Conservation (phyloP, 2,797 vertebrate species). For the Squalus acanthias region DNA sequence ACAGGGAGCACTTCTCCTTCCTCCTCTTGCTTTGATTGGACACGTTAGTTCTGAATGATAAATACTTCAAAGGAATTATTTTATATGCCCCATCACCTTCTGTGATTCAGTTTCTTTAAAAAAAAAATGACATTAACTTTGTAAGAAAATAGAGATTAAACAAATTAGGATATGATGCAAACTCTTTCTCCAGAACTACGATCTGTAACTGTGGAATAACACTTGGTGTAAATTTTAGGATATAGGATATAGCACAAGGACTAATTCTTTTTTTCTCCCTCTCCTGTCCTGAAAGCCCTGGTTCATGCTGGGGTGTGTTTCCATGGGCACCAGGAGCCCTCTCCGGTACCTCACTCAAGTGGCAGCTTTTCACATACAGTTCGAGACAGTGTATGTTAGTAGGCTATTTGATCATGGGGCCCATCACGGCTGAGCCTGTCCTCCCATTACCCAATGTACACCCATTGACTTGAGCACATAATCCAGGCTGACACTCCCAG, state of each 20-base stretch:
- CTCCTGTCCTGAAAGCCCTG: background rate
- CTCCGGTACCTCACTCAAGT: background rate
- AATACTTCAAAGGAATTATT: background rate
- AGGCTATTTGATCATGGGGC: background rate
- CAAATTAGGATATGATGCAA: background rate
- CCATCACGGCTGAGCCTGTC: background rate
- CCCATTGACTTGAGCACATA: background rate
- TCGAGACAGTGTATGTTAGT: background rate
- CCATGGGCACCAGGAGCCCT: background rate
- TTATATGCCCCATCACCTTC: background rate
- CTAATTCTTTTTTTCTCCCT: background rate
- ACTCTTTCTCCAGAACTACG: background rate
- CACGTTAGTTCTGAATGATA: background rate
- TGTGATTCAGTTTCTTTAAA: background rate
- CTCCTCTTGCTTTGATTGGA: background rate
- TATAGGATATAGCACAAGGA: background rate
- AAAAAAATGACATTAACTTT: background rate
- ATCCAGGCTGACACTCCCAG: background rate
- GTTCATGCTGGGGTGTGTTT: background rate
- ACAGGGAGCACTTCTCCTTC: background rate
- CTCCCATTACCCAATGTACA: background rate
- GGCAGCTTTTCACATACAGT: background rate
- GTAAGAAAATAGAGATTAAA: background rate
- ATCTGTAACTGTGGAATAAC: background rate
- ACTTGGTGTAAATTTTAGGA: background rate